Percentiles rank a stretch among this genome's conserved stretches.
Evolutionary conservation across 92 coral and sea anemone species (phyloP).

Genomic region (Epizoanthus fatuus): DNA sequence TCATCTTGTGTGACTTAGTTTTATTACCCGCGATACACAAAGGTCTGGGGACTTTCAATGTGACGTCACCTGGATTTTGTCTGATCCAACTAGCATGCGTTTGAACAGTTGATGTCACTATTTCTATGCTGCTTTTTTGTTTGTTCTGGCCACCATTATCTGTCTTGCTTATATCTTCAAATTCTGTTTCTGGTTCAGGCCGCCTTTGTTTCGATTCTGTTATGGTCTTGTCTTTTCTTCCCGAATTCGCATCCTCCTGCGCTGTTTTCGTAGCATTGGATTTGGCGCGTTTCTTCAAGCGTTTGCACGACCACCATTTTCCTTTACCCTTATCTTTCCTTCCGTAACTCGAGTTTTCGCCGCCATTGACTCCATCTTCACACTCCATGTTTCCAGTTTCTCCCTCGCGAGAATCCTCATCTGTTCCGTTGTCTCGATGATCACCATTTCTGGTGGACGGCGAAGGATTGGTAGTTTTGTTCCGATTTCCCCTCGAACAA

Average conservation of each 20-base stretch:
- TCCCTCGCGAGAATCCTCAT: not conserved
- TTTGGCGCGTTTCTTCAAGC: not conserved
- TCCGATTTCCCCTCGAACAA: not conserved
- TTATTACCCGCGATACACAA: not conserved
- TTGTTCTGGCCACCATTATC: not conserved
- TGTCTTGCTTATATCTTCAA: not conserved
- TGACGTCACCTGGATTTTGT: not conserved
- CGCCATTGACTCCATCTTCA: not conserved
- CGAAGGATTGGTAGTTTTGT: not conserved
- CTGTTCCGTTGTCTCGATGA: not conserved
- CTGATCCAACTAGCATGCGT: not conserved
- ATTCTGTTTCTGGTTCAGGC: not conserved
- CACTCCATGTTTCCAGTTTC: constrained; percentile 2
- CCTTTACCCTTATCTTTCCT: not conserved
- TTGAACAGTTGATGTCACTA: not conserved
- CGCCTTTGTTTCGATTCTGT: not conserved
- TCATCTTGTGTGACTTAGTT: not conserved
- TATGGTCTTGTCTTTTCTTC: not conserved
- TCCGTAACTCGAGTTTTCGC: not conserved
- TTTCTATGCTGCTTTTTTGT: not conserved
- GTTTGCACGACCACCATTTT: constrained; percentile 23
- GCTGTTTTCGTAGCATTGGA: not conserved
- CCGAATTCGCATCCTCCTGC: not conserved
- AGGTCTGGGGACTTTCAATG: not conserved
- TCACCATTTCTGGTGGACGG: not conserved